Base-by-base conservation (phyloP, 1,140 invertebrate genomes). In the Medauroidea extradentata region DNA sequence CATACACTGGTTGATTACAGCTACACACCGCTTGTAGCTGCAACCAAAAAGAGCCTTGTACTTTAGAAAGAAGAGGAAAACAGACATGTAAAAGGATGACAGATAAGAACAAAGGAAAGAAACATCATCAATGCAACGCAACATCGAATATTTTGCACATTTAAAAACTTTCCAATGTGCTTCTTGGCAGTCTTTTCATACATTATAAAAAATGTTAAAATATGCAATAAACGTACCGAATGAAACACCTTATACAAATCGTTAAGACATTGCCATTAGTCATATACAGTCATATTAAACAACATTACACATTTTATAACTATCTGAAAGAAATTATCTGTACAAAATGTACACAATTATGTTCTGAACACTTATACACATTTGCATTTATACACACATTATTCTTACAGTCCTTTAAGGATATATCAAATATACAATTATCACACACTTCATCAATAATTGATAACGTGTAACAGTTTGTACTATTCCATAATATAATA, bases 301-400 rank as follows among this genome's bases (percentile, higher is more conserved):
- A 54, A 29, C 34, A 46, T 54, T 60, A 60, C 58, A 60, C 27
- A 41, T 54, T 60, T 60, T 55, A 56, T 13, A 60, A 60, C 51
- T 60, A 60, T 34, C 29, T 34, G 29, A 44, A 59, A 60, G 58
- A 60, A 25, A 21, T 42, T 43, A 57, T 54, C 51, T 60, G 58
- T 60, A 60, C 58, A 60, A 60, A 60, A 55, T 60, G 58, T 60
- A 62, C 53, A 62, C 55, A 56, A 52, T 49, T 27, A 61, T 21
- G 23, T n/a, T 61, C 27, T 41, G 14, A 63, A 46, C 29, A 61
- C 21, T 25, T 34, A 38, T 24, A 48, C 50, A 54, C 14, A 48
- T 52, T 19, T 44, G 42, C 41, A 57, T 46, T 56, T 50, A 60
- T 46, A 43, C 46, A 60, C 34, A 21, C 49, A 42, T 46, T 34